These are phyloP conservation scores for Brachirus orientalis DNA, from an alignment of 2,113 vertebrate genomes.

Conservation along the genomic window DNA sequence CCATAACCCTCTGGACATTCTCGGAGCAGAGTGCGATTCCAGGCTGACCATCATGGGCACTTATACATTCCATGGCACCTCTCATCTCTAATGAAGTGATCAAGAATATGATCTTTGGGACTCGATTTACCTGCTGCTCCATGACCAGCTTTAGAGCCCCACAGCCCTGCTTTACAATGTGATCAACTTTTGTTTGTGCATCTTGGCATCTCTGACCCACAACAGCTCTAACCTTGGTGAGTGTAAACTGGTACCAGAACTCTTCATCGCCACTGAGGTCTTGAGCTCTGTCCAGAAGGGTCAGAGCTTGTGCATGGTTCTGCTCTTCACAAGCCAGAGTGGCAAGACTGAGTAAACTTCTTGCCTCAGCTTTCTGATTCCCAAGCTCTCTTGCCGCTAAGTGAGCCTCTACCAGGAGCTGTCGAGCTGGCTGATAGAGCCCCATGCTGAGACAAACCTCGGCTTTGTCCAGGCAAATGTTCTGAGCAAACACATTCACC, in stretches of 20 bases:
- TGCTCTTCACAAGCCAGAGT: constrained; percentile 85
- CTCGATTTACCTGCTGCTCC: constrained; percentile 78
- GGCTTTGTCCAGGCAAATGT: constrained; percentile 89
- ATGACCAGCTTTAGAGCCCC: constrained; percentile 64
- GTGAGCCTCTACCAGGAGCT: constrained; percentile 85
- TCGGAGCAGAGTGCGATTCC: constrained; percentile 1
- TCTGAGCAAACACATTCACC: constrained; percentile 68
- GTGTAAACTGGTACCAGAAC: constrained; percentile 84
- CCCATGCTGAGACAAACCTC: constrained; percentile 85
- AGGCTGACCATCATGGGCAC: background rate
- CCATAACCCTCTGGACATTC: constrained; percentile 41
- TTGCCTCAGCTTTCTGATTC: constrained; percentile 66
- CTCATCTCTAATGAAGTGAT: constrained; percentile 85
- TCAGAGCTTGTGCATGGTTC: constrained; percentile 78
- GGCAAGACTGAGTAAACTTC: constrained; percentile 82
- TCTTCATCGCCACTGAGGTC: constrained; percentile 81
- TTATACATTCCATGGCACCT: constrained; percentile 74
- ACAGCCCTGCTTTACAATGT: constrained; percentile 77
- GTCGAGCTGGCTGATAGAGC: constrained; percentile 83
- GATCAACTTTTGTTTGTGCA: constrained; percentile 78
- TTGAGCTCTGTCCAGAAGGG: constrained; percentile 81
- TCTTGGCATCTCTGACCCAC: constrained; percentile 55
- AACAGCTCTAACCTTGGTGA: constrained; percentile 75
- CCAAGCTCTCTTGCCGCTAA: constrained; percentile 75
- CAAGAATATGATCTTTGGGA: constrained; percentile 69